Evolutionary conservation across 2,888 invertebrate species (phyloP), one percentile per base, ranked within the genome.

Genomic region (Phytoseiulus persimilis): DNA sequence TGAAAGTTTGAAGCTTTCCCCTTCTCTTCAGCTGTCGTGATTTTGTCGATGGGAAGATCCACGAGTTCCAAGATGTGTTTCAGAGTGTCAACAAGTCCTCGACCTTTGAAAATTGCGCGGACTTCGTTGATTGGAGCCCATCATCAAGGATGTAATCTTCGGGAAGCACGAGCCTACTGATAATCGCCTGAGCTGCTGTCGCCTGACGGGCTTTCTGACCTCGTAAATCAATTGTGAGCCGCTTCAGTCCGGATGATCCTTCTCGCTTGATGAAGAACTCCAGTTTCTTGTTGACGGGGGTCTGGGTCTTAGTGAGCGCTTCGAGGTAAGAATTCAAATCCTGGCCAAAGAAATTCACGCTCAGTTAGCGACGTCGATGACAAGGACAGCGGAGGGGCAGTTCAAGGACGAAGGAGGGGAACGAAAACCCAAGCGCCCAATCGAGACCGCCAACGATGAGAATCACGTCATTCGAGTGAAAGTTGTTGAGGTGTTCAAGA

Each of bases 281-380:
- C 23, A 87, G 87, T 33, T 45, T 33, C 33, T 31, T 87, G 32
- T 14, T 32, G 28, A 0, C 9, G 31, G 87, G 87, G 14, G 45
- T 45, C 87, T 87, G 39, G 5, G 32, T 33, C 45, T 32, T 31
- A 28, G 87, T 87, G 6, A 87, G 87, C 0, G 87, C n/a, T 87
- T 87, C 87, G 5, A 87, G 33, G 31, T 87, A 87, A 11, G 87
- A 87, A n/a, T 87, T 87, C 45, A 87, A 23, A n/a, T 87, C 87
- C 87, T 87, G 87, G 46, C 3, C 28, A 84, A 31, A 32, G 14
- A 84, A 23, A 3, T 23, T 32, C 31, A 23, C 32, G 32, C 46
- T 6, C 14, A 46, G 6, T 46, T 46, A 46, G 9, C 46, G 46
- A 11, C 46, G 14, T 46, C 46, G 14, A 46, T n/a, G n/a, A n/a